Conservation (phyloP, 2,113 vertebrate species). For the Prietella phreatophila region DNA sequence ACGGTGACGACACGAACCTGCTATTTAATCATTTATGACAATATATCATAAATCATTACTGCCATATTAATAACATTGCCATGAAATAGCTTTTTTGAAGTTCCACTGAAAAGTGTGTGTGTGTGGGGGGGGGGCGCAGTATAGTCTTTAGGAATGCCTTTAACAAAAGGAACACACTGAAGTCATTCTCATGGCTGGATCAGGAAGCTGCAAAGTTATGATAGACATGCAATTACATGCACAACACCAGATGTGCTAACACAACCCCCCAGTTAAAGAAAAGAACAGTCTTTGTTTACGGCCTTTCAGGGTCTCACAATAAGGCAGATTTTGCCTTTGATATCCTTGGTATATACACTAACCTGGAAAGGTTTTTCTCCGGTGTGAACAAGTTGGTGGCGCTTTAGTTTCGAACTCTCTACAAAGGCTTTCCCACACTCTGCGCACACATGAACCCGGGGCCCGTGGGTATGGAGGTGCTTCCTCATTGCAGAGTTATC, state of each 20-base stretch:
- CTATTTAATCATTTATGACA: background rate
- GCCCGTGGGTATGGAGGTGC: slow-evolving; percentile 96
- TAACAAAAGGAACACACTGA: too few relatives aligned
- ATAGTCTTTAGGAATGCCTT: too few relatives aligned
- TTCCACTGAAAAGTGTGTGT: background rate
- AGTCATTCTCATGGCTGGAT: too few relatives aligned
- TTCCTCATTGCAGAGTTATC: slow-evolving; percentile 99
- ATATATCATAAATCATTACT: background rate
- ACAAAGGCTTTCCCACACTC: slow-evolving; percentile 98
- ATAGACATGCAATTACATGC: too few relatives aligned
- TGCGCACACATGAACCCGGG: slow-evolving; percentile 93
- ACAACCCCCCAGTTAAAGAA: too few relatives aligned
- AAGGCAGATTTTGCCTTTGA: background rate
- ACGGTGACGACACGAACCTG: background rate
- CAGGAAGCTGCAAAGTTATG: too few relatives aligned
- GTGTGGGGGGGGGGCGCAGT: too few relatives aligned
- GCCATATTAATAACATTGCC: background rate
- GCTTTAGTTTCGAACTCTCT: slow-evolving; percentile 97
- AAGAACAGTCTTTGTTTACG: background rate
- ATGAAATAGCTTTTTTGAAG: background rate
- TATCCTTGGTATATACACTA: slow-evolving; percentile 26
- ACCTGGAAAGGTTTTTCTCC: slow-evolving; percentile 99
- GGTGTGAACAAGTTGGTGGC: slow-evolving; percentile 97
- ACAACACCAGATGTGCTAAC: too few relatives aligned
- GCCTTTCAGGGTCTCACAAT: background rate